Evolutionary conservation across 2,888 invertebrate genomes (phyloP).

Genomic region (Eupithecia inturbata): DNA sequence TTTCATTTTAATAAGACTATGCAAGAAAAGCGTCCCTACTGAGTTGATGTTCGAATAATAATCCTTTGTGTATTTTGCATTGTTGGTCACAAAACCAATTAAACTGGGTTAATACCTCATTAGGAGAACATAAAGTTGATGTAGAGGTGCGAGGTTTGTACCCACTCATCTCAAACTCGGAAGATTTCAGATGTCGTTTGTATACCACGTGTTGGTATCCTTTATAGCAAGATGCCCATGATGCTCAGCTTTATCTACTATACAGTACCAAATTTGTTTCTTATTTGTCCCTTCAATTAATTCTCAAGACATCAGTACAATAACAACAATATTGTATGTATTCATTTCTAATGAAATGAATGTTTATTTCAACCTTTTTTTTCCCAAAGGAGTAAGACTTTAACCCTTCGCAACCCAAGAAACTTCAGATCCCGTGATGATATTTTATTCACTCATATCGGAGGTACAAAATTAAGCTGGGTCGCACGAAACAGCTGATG

Average conservation of each 20-base stretch:
- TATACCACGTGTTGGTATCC: no score
- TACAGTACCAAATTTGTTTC: neutral
- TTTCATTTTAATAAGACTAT: slow-evolving; percentile 40
- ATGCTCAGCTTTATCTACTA: neutral
- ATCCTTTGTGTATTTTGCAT: neutral
- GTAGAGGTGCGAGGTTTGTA: neutral
- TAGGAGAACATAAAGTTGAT: neutral
- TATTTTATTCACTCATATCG: slow-evolving; percentile 39
- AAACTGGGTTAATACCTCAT: neutral
- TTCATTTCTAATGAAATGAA: slow-evolving; percentile 27
- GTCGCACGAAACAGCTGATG: slow-evolving; percentile 62
- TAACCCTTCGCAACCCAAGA: slow-evolving; percentile 27
- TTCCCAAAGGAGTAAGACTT: slow-evolving; percentile 31
- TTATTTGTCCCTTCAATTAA: neutral
- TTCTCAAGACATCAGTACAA: neutral
- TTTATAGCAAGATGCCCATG: no score
- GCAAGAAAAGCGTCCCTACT: slow-evolving; percentile 27
- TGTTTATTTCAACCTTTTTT: slow-evolving; percentile 25
- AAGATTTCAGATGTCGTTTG: no score
- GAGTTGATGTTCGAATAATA: slow-evolving; percentile 33
- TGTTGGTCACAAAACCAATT: neutral
- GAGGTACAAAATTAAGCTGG: slow-evolving; percentile 45
- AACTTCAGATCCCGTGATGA: slow-evolving; percentile 32
- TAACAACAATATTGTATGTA: slow-evolving; percentile 11
- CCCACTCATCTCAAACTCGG: neutral